These are phyloP conservation scores for Sebastes hubbsi DNA, from an alignment of 2,797 vertebrate species.

Conservation along the genomic window DNA sequence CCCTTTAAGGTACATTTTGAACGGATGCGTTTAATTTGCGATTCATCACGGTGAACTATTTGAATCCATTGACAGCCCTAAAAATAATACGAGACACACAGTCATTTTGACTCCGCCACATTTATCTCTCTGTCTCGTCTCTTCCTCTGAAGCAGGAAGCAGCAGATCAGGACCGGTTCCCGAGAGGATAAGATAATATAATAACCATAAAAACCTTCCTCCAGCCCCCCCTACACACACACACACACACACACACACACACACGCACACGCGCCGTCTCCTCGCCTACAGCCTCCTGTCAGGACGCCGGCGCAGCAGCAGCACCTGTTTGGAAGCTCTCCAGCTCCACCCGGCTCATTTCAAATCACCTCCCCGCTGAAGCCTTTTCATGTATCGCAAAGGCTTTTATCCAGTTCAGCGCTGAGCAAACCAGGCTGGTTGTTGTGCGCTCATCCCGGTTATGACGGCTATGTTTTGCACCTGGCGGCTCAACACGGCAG, in stretches of 20 bases:
- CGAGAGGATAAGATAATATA: conserved; percentile 67
- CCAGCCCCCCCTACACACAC: background rate
- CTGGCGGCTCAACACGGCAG: conserved; percentile 8
- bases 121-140: conserved; percentile 40
- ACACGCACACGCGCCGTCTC: conserved; percentile 2
- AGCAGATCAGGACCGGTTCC: conserved; percentile 56
- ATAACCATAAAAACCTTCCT: conserved; percentile 51
- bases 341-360: conserved; percentile 46
- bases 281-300: conserved; percentile 32
- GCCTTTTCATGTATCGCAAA: conserved; percentile 59
- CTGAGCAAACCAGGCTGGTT: conserved; percentile 23
- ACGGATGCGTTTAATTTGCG: no score
- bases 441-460: conserved; percentile 37
- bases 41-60: no score
- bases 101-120: background rate
- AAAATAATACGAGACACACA: background rate
- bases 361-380: conserved; percentile 27
- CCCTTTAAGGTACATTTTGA: no score
- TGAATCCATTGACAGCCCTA: no score
- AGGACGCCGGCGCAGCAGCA: conserved; percentile 25
- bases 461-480: conserved; percentile 19
- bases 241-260: conserved; percentile 1
- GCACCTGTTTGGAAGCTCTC: conserved; percentile 76
- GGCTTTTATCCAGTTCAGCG: conserved; percentile 38
- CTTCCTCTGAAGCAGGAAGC: conserved; percentile 56